phyloP scores from a whole-genome alignment of 1,140 invertebrate genomes.

The Nilaparvata lugens region DNA sequence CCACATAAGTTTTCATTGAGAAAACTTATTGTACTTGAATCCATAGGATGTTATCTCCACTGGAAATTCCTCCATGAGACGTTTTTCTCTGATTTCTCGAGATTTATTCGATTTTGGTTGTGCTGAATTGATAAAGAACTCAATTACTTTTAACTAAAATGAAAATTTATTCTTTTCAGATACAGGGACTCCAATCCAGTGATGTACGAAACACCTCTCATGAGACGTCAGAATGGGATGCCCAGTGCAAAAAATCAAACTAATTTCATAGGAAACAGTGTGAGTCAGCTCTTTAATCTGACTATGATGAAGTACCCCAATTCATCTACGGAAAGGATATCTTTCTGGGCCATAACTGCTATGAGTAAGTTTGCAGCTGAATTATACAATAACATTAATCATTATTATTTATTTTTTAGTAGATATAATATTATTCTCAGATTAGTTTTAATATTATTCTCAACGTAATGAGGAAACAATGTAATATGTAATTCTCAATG shows the following conservation, averaged over 20 bases:
- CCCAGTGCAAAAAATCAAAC: background rate
- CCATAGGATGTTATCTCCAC: too few relatives aligned
- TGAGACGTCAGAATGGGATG: background rate
- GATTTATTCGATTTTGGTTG: conserved; percentile 24
- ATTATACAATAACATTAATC: too few relatives aligned
- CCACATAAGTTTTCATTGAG: too few relatives aligned
- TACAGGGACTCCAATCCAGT: conserved; percentile 16
- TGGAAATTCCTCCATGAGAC: background rate
- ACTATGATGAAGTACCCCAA: conserved; percentile 14
- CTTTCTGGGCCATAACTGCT: conserved; percentile 7
- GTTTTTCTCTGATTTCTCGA: background rate
- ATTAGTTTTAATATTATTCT: too few relatives aligned
- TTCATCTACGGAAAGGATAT: conserved; percentile 7
- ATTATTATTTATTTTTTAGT: too few relatives aligned
- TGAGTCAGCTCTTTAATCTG: conserved; percentile 17
- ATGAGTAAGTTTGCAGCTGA: conserved; percentile 6
- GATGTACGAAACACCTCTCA: conserved; percentile 6
- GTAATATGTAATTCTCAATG: too few relatives aligned
- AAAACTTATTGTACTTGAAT: too few relatives aligned
- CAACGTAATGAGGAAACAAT: too few relatives aligned
- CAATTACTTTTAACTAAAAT: conserved; percentile 39
- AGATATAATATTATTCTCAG: too few relatives aligned
- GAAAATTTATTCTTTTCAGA: conserved; percentile 5
- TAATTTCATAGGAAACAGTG: background rate
- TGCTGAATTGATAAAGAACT: conserved; percentile 37